phyloP scores from a whole-genome alignment of 2,113 vertebrate species.

The Todiramphus chloris region DNA sequence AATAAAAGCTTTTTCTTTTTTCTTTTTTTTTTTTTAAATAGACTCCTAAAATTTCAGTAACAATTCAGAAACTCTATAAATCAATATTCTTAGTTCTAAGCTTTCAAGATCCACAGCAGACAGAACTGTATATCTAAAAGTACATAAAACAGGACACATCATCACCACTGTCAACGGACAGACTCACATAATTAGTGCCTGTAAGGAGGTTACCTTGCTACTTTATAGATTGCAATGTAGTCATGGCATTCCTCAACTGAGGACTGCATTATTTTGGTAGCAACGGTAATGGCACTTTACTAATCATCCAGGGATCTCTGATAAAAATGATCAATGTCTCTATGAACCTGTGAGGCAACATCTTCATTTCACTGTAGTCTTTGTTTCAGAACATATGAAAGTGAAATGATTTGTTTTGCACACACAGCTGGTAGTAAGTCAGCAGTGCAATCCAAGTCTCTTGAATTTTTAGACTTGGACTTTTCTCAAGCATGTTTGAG shows the following conservation, averaged over 20 bases:
- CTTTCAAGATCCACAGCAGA: neutral
- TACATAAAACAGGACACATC: neutral
- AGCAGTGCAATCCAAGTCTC: neutral
- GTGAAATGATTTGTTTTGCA: neutral
- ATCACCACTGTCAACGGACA: neutral
- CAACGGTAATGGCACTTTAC: neutral
- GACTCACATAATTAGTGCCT: neutral
- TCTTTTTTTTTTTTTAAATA: neutral
- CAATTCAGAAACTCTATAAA: neutral
- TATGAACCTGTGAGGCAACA: neutral
- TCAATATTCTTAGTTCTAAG: neutral
- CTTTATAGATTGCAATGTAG: neutral
- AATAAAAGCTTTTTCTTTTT: neutral
- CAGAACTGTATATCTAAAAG: neutral
- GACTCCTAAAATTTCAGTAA: neutral
- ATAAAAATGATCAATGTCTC: neutral
- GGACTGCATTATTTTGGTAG: neutral
- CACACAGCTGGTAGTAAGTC: constrained; percentile 20
- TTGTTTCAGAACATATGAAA: constrained; percentile 7
- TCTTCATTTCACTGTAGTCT: neutral
- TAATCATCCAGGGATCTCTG: neutral
- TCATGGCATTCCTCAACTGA: neutral
- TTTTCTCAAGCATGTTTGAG: constrained; percentile 14
- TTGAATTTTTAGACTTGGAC: constrained; percentile 36
- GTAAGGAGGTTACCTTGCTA: neutral